These are phyloP conservation scores for Ips nitidus DNA, from an alignment of 1,140 invertebrate species.

Conservation along the genomic window DNA sequence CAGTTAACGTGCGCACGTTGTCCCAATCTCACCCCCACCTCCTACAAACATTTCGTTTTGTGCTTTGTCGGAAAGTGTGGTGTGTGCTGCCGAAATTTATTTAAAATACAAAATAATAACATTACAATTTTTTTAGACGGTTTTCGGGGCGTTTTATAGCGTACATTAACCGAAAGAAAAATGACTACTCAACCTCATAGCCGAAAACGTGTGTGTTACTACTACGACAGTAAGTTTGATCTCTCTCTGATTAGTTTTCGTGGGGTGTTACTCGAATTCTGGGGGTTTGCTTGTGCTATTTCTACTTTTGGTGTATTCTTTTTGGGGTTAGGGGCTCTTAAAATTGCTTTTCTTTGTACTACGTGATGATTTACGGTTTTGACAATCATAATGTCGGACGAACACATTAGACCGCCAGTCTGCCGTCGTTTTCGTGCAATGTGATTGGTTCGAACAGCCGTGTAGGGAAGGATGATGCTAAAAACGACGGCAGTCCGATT, in stretches of 20 bases:
- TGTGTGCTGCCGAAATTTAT: too few relatives aligned
- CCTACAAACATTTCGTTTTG: too few relatives aligned
- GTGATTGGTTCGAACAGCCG: constrained; percentile 43
- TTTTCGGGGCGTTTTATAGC: not conserved
- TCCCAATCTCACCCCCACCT: too few relatives aligned
- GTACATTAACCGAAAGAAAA: constrained; percentile 23
- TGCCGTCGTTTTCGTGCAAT: constrained; percentile 44
- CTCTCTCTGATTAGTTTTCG: too few relatives aligned
- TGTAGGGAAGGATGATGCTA: constrained; percentile 46
- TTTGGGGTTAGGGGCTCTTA: too few relatives aligned
- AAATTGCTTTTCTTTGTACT: not conserved
- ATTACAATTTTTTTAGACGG: not conserved
- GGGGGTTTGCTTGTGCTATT: too few relatives aligned
- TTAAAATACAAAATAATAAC: too few relatives aligned
- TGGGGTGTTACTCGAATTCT: too few relatives aligned
- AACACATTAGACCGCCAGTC: constrained; percentile 43
- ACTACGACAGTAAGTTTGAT: constrained; percentile 94
- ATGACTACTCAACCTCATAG: constrained; percentile 79
- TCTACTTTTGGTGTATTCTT: too few relatives aligned
- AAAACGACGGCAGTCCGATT: constrained; percentile 40
- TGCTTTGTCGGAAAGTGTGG: too few relatives aligned
- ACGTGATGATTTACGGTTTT: constrained; percentile 10
- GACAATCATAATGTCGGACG: constrained; percentile 37
- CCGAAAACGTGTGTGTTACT: constrained; percentile 95
- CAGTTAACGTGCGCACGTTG: too few relatives aligned